Evolutionary conservation across 2,888 invertebrate species (phyloP), one percentile per base, ranked within the genome.

Genomic region (Xanthostigma xanthostigma): DNA sequence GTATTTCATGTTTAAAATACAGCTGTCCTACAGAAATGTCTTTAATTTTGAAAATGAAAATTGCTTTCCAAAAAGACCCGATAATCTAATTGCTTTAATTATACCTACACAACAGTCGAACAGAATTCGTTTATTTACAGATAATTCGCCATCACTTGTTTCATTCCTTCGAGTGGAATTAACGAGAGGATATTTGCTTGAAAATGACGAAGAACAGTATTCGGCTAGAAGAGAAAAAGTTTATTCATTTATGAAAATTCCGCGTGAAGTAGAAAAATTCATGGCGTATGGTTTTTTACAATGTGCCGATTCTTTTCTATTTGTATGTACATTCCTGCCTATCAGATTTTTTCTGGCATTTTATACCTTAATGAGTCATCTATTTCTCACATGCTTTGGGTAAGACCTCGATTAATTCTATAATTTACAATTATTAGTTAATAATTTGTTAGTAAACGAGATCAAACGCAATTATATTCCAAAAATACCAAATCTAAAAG

Each of bases 261-360:
- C 98, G 2, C 75, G 84, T 58, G 91, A 96, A 69, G 74, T 91
- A 38, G 92, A 92, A 62, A 86, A 89, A 59, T 94, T 94, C 61
- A 88, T 95, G 83, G 77, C 78, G 1, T 95, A 92, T 70, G 95
- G 94, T 36, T 90, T 93, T 60, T 84, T 94, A 68, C 91, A 91
- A 68, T 97, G 97, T 70, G 84, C 91, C 34, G 98, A 99, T 70
- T 95, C 96, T 14, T 92, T 99, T 68, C 74, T 97, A 47, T 97
- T 93, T 73, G 85, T 97, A 48, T 96, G 96, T 67, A 97, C 98
- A 48, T 95, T 97, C 73, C 74, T 98, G 57, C 98, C 98, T 11
- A 69, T 98, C 52, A 75, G 98, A 56, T 92, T 96, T 64, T 62
- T 89, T 36, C 75, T 96, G 66, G 93, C 93, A 42, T 68, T 90